Percentiles rank a stretch among this genome's conserved stretches.
These are phyloP conservation scores for Rhyzopertha dominica DNA, from an alignment of 1,140 invertebrate genomes.

Conservation along the genomic window DNA sequence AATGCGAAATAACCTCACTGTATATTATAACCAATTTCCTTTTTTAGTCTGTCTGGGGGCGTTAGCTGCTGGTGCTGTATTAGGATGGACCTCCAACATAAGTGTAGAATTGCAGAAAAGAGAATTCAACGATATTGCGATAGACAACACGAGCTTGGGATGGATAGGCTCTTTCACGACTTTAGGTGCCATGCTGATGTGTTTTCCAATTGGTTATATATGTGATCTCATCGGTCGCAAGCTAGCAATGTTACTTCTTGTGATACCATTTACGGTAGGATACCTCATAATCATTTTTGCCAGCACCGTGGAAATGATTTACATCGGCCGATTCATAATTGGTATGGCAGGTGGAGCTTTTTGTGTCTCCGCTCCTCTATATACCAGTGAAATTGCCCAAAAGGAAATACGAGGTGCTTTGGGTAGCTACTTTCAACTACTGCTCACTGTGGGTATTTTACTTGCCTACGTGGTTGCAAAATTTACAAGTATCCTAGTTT, in stretches of 20 bases:
- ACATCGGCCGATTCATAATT: conserved; percentile 60
- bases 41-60: conserved; percentile 54
- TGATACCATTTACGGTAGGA: conserved; percentile 60
- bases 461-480: conserved; percentile 53
- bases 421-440: conserved; percentile 63
- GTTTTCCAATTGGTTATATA: conserved; percentile 53
- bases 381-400: conserved; percentile 66
- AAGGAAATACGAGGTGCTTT: conserved; percentile 62
- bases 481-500: conserved; percentile 41
- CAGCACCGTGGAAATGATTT: conserved; percentile 55
- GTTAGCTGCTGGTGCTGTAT: conserved; percentile 54
- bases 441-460: conserved; percentile 60
- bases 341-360: conserved; percentile 44
- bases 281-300: conserved; percentile 62
- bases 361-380: conserved; percentile 58
- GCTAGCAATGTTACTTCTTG: conserved; percentile 56
- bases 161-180: conserved; percentile 51
- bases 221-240: conserved; percentile 66
- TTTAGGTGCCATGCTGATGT: conserved; percentile 57
- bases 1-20: no score
- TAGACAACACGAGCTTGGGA: conserved; percentile 26
- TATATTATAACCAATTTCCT: no score
- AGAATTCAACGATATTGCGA: conserved; percentile 25
- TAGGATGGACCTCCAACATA: conserved; percentile 59
- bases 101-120: conserved; percentile 44